These are phyloP conservation scores for Apotomis capreana DNA, from an alignment of 2,888 invertebrate genomes.

Conservation along the genomic window DNA sequence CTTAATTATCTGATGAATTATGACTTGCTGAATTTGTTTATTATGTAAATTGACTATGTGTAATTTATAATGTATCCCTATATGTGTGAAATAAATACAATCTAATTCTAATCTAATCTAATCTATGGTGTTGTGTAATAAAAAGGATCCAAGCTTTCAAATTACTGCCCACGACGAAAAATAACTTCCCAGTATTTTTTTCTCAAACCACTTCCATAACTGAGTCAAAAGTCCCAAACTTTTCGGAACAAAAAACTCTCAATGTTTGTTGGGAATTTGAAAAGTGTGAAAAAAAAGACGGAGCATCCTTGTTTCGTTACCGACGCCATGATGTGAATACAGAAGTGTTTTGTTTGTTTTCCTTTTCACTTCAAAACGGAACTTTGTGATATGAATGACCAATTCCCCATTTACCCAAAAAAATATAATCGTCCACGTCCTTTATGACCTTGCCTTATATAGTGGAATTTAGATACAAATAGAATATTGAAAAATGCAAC, in stretches of 20 bases:
- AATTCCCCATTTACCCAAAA: no score
- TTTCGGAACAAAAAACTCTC: not conserved
- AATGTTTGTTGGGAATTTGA: not conserved
- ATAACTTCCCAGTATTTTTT: not conserved
- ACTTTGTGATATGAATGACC: not conserved
- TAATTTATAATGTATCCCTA: no score
- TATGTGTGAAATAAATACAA: no score
- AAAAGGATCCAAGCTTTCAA: not conserved
- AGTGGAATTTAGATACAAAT: no score
- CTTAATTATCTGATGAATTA: no score
- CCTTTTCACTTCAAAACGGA: not conserved
- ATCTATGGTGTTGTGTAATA: no score
- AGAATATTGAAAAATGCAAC: no score
- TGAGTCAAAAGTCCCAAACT: constrained; percentile 4
- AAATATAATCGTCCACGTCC: no score
- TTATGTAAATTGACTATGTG: no score
- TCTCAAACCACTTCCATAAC: constrained; percentile 1
- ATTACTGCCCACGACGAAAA: not conserved
- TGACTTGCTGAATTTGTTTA: no score
- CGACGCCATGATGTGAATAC: not conserved
- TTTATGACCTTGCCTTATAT: no score
- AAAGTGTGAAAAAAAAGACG: not conserved
- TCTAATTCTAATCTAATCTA: no score
- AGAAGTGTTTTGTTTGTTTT: constrained; percentile 1
- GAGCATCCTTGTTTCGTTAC: not conserved